These are phyloP conservation scores for Myiozetetes cayanensis DNA, from an alignment of 2,113 vertebrate species.

Conservation along the genomic window DNA sequence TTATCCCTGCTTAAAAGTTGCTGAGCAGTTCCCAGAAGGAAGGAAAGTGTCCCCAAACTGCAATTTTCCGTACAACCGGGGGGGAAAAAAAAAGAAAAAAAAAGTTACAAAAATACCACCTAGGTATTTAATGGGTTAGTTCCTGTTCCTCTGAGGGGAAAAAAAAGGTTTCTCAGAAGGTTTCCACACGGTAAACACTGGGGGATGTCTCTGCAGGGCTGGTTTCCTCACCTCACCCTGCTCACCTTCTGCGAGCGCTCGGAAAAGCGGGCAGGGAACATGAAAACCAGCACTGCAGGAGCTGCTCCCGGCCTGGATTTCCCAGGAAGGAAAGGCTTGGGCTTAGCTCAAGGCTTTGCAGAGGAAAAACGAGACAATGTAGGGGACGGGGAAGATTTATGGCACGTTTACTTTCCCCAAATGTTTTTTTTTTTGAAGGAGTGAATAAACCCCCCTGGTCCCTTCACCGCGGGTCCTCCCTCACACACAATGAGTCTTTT, in stretches of 20 bases:
- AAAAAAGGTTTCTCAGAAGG: neutral
- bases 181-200: neutral
- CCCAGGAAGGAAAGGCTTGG: neutral
- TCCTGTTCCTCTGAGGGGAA: neutral
- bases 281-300: accelerated
- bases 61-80: neutral
- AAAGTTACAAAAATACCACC: neutral
- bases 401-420: neutral
- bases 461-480: neutral
- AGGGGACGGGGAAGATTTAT: neutral
- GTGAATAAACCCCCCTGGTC: neutral
- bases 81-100: no score
- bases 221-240: neutral
- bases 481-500: neutral
- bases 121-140: neutral
- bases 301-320: neutral
- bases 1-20: neutral
- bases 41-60: neutral
- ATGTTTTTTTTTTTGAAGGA: neutral
- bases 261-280: accelerated
- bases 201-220: neutral
- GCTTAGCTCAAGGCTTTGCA: neutral
- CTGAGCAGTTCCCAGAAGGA: conserved; percentile 9
- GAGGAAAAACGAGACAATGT: neutral
- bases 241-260: accelerated